These are phyloP conservation scores for Tringa solitaria DNA, from an alignment of 2,113 vertebrate genomes.

Conservation along the genomic window DNA sequence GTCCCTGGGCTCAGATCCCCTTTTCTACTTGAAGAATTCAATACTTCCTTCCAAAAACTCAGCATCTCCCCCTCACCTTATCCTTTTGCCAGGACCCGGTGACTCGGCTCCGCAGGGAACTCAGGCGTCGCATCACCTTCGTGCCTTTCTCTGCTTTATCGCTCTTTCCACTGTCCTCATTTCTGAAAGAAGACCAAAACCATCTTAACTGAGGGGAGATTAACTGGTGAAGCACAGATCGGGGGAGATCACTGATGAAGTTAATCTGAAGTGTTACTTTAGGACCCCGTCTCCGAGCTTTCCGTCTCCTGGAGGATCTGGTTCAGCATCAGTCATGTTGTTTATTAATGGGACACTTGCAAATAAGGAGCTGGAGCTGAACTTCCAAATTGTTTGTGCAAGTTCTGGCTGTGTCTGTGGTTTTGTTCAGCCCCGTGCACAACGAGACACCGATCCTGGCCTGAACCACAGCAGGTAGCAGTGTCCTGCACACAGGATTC, in stretches of 20 bases:
- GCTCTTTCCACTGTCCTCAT: slow-evolving; percentile 74
- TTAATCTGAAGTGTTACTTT: neutral
- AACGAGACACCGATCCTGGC: neutral
- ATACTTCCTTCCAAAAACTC: neutral
- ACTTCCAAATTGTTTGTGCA: neutral
- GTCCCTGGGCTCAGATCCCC: neutral
- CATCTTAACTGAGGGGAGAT: neutral
- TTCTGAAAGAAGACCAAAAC: slow-evolving; percentile 66
- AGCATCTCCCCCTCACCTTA: slow-evolving; percentile 76
- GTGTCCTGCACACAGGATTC: neutral
- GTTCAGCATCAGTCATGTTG: neutral
- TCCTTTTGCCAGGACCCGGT: slow-evolving; percentile 93
- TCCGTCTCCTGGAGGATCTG: neutral
- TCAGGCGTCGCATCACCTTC: slow-evolving; percentile 88
- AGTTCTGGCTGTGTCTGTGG: neutral
- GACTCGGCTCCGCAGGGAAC: slow-evolving; percentile 87
- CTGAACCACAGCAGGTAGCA: neutral
- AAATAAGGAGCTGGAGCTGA: neutral
- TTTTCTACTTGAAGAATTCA: neutral
- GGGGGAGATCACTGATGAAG: neutral
- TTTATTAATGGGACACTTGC: neutral
- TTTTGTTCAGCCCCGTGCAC: neutral
- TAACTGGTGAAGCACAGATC: neutral
- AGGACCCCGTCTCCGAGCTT: neutral
- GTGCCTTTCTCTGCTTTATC: slow-evolving; percentile 85